Evolutionary conservation across 2,888 invertebrate genomes (phyloP), one percentile per base, ranked within the genome.

Genomic region (Allacma fusca): DNA sequence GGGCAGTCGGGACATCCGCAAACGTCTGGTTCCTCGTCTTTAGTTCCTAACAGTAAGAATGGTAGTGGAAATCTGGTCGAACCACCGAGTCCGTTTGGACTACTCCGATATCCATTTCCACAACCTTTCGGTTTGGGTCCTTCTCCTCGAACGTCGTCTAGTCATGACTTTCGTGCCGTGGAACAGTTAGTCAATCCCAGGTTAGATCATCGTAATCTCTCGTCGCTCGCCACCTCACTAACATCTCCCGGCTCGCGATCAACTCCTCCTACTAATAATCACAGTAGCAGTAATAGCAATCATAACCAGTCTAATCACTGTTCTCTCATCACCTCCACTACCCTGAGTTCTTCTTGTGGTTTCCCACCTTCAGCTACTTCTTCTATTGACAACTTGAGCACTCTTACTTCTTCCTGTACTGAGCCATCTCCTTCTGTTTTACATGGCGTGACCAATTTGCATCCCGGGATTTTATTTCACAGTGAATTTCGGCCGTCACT

Each of bases 351-450:
- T 75, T 81, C 81, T 73, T 79, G 72, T 65, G 77, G 74, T 64
- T 75, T 70, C 43, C 74, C 71, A 43, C 50, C 72, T 28, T 76
- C 80, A 43, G 64, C 71, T 59, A 24, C 67, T 74, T 43, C 75
- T 40, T 43, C 75, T 40, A 67, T 62, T 72, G 50, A 71, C 71
- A 71, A 43, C 50, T 71, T 64, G 44, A 76, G n/a, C 67, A 69
- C 64, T 75, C 65, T 65, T 29, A 78, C 75, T 76, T 68, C 79
- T 83, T 23, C 84, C 83, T 21, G 80, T 78, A 26, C 82, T 80
- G 70, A 82, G 75, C 40, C 83, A 74, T 44, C 90, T 90, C 50
- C 76, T 68, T 73, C 74, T 43, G 29, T 77, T 34, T 69, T 76
- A 43, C 72, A 77, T 62, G 67, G 75, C 65, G 79, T 67, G 78